phyloP scores from a whole-genome alignment of 2,888 invertebrate genomes.

The Ornithoptera alexandrae region DNA sequence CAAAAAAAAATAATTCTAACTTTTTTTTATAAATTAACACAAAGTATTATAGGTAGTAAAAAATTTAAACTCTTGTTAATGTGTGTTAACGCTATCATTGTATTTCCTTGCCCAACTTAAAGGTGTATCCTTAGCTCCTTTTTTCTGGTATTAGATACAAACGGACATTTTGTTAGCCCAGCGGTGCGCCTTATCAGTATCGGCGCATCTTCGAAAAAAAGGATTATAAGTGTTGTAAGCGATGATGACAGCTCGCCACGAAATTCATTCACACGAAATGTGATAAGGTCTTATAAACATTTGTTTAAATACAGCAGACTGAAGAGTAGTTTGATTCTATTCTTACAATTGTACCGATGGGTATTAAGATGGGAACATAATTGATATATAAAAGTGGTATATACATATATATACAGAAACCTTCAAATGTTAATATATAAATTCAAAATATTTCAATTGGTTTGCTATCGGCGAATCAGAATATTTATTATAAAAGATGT shows the following conservation, averaged over 20 bases:
- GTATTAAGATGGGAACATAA: neutral
- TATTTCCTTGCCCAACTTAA: conserved; percentile 46
- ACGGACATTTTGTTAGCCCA: conserved; percentile 71
- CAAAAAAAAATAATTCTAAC: neutral
- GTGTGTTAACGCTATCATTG: conserved; percentile 16
- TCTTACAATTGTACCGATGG: neutral
- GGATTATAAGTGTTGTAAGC: conserved; percentile 58
- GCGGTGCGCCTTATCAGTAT: conserved; percentile 60
- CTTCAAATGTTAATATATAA: neutral
- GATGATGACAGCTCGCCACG: conserved; percentile 59
- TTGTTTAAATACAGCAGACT: conserved; percentile 38
- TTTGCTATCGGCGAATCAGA: neutral
- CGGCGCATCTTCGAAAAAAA: conserved; percentile 56
- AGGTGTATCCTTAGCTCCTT: conserved; percentile 47
- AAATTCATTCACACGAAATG: conserved; percentile 64
- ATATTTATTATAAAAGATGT: too few relatives aligned
- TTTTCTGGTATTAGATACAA: conserved; percentile 65
- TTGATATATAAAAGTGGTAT: neutral
- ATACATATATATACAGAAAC: neutral
- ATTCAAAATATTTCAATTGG: neutral
- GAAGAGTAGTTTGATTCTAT: conserved; percentile 32
- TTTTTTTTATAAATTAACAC: neutral
- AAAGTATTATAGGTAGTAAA: neutral
- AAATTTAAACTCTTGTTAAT: conserved; percentile 6
- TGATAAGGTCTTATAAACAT: conserved; percentile 45